Evolutionary conservation across 1,140 invertebrate genomes (phyloP).

Genomic region (Drosophila grimshawi): DNA sequence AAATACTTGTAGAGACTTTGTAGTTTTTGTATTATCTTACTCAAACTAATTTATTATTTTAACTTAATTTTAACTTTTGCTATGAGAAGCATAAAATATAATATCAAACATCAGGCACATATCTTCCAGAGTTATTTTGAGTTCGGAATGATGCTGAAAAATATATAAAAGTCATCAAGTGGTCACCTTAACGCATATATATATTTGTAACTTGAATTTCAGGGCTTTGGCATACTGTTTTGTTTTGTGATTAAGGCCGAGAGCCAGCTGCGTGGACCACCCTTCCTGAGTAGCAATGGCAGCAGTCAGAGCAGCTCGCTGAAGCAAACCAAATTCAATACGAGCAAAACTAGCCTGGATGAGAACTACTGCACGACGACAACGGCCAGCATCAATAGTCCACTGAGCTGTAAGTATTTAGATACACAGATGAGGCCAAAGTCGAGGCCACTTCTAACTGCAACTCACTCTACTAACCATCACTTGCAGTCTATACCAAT

Average conservation of each 20-base stretch:
- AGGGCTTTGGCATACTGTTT: conserved; percentile 85
- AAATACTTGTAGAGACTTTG: too few relatives aligned
- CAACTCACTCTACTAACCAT: conserved; percentile 4
- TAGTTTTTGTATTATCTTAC: too few relatives aligned
- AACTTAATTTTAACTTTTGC: too few relatives aligned
- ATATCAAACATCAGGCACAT: too few relatives aligned
- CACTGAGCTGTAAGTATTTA: conserved; percentile 85
- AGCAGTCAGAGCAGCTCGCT: conserved; percentile 66
- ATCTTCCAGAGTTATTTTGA: too few relatives aligned
- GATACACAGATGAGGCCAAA: too few relatives aligned
- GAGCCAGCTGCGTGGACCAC: conserved; percentile 69
- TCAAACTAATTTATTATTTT: too few relatives aligned
- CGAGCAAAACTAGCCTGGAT: conserved; percentile 80
- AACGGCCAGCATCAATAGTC: conserved; percentile 85
- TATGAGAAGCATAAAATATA: too few relatives aligned
- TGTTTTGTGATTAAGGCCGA: conserved; percentile 85
- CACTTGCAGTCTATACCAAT: conserved; percentile 79
- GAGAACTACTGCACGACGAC: conserved; percentile 84
- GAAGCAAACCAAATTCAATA: conserved; percentile 75
- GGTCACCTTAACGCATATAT: too few relatives aligned
- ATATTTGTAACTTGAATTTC: conserved; percentile 29
- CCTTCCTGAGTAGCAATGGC: conserved; percentile 64
- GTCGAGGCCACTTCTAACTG: background rate
- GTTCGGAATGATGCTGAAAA: too few relatives aligned
- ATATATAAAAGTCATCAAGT: too few relatives aligned